Conservation (phyloP, 1,140 invertebrate species). For the Orussus abietinus region DNA sequence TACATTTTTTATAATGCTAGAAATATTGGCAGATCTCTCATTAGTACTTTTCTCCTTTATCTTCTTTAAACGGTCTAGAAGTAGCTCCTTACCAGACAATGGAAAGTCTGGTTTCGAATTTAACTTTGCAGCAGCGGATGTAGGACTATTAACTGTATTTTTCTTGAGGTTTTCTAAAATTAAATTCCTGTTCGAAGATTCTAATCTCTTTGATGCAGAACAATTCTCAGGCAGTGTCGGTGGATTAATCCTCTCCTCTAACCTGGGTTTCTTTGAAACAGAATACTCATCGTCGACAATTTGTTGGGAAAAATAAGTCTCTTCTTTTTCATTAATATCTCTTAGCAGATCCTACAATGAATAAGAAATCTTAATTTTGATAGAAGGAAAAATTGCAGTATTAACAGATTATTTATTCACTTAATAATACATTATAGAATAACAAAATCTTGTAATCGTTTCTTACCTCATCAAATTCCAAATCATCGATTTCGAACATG, state of each 20-base stretch:
- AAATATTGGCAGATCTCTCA: background rate
- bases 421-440: conserved; percentile 1
- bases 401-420: conserved; percentile 2
- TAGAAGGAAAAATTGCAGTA: conserved; percentile 1
- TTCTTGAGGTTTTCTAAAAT: conserved; percentile 5
- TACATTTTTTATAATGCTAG: background rate
- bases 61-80: background rate
- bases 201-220: background rate
- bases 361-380: conserved; percentile 7
- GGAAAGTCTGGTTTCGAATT: no score
- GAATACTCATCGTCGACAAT: background rate
- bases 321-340: conserved; percentile 10
- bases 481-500: conserved; percentile 30
- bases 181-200: conserved; percentile 3
- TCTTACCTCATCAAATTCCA: conserved; percentile 30
- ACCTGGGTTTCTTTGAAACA: background rate
- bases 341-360: conserved; percentile 17
- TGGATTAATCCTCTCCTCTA: conserved; percentile 3
- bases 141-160: background rate
- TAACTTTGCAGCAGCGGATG: no score
- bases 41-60: background rate
- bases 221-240: background rate
- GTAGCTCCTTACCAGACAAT: no score
- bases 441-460: conserved; percentile 6
- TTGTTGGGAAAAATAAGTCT: background rate